Percentiles rank a stretch among this genome's conserved stretches.
These are phyloP conservation scores for Eremophila alpestris DNA, from an alignment of 2,797 vertebrate species.

Conservation along the genomic window DNA sequence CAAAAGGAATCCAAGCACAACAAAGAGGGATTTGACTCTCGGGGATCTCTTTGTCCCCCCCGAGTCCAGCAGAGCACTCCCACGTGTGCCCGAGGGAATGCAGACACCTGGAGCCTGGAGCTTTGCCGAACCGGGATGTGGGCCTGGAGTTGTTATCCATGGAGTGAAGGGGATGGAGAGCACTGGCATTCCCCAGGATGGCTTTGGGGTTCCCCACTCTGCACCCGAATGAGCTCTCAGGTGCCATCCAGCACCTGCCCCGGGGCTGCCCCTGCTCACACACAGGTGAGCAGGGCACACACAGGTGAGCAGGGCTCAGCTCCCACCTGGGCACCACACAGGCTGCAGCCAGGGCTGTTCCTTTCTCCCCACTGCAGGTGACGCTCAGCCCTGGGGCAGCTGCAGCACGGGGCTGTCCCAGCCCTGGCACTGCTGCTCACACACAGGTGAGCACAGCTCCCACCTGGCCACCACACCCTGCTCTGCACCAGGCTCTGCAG, in stretches of 20 bases:
- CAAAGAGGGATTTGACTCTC: conserved; percentile 29
- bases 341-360: too few species aligned
- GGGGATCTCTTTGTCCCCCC: not conserved
- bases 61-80: not conserved
- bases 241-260: not conserved
- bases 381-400: not conserved
- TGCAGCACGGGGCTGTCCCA: not conserved
- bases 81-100: not conserved
- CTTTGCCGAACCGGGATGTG: not conserved
- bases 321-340: not conserved
- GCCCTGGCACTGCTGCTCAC: not conserved
- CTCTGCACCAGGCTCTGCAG: not conserved
- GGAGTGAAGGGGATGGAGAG: not conserved
- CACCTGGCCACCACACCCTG: not conserved
- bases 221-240: not conserved
- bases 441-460: not conserved
- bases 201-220: not conserved
- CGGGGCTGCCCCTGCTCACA: not conserved
- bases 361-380: too few species aligned
- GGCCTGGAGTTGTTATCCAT: not conserved
- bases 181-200: not conserved
- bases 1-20: conserved; percentile 3
- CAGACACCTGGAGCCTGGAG: not conserved
- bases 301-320: not conserved
- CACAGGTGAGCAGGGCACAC: not conserved